phyloP scores from a whole-genome alignment of 92 coral and sea anemone genomes.

The Parazoanthus swiftii region DNA sequence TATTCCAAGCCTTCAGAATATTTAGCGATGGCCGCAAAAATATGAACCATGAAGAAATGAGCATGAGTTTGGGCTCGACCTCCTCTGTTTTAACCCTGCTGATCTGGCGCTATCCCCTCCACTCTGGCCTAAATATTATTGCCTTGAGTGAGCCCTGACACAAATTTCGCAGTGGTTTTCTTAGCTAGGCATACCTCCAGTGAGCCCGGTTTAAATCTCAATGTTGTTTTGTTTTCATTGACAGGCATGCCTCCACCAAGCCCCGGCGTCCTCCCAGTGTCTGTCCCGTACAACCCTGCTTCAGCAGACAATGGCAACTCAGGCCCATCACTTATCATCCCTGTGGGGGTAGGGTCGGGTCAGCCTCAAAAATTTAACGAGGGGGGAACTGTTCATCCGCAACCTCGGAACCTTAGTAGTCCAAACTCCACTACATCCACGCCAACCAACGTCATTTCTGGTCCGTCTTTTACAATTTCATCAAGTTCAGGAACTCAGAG shows the following conservation, averaged over 20 bases:
- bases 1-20: too few relatives aligned
- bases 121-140: not conserved
- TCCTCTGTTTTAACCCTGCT: too few relatives aligned
- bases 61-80: too few relatives aligned
- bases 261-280: constrained; percentile 84
- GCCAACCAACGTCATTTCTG: constrained; percentile 64
- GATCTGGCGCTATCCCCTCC: too few relatives aligned
- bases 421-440: constrained; percentile 85
- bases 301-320: constrained; percentile 55
- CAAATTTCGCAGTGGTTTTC: not conserved
- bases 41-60: too few relatives aligned
- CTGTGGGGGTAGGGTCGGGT: constrained; percentile 37
- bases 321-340: constrained; percentile 65
- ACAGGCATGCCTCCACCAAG: constrained; percentile 76
- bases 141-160: not conserved
- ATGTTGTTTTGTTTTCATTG: not conserved
- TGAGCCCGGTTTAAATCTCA: not conserved
- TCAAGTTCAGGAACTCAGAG: constrained; percentile 71
- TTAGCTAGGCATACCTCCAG: not conserved
- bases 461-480: constrained; percentile 46
- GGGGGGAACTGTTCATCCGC: constrained; percentile 11
- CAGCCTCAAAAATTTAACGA: constrained; percentile 33
- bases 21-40: too few relatives aligned
- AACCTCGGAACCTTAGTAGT: constrained; percentile 40
- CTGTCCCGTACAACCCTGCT: constrained; percentile 84